These are phyloP conservation scores for Cliona cf. orientalis DNA, from an alignment of 37 sponge, comb jelly and placozoan species.

Conservation along the genomic window DNA sequence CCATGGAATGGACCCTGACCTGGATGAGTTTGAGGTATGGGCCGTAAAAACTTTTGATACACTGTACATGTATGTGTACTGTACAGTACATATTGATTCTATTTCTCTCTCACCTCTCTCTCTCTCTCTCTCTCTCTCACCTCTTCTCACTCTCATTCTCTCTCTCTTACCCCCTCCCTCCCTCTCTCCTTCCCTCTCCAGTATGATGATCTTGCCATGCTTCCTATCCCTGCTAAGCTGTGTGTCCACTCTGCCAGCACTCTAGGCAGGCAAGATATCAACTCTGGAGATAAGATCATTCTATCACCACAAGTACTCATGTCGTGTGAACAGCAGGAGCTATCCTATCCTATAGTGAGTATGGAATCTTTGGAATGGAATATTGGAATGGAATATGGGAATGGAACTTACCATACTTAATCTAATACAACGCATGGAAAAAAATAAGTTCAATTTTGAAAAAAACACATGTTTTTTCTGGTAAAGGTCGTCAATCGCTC, in stretches of 20 bases:
- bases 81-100: too few species aligned
- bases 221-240: constrained; percentile 38
- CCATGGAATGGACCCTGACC: constrained; percentile 29
- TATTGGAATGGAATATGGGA: too few species aligned
- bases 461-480: too few species aligned
- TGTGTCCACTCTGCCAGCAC: constrained; percentile 32
- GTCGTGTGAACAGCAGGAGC: constrained; percentile 69
- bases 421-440: too few species aligned
- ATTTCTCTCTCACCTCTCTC: too few species aligned
- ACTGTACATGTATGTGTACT: too few species aligned
- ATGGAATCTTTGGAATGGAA: not conserved
- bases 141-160: not conserved
- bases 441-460: too few species aligned
- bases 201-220: constrained; percentile 9
- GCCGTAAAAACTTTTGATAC: too few species aligned
- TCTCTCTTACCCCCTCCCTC: not conserved
- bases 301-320: constrained; percentile 61
- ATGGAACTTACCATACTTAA: too few species aligned
- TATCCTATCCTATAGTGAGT: constrained; percentile 65
- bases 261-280: constrained; percentile 34
- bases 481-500: too few species aligned
- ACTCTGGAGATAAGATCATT: constrained; percentile 75
- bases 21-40: not conserved
- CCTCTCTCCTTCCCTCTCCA: not conserved
- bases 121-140: too few species aligned